Evolutionary conservation across 1,140 invertebrate genomes (phyloP), one percentile per base, ranked within the genome.

Genomic region (Hetaerina americana): DNA sequence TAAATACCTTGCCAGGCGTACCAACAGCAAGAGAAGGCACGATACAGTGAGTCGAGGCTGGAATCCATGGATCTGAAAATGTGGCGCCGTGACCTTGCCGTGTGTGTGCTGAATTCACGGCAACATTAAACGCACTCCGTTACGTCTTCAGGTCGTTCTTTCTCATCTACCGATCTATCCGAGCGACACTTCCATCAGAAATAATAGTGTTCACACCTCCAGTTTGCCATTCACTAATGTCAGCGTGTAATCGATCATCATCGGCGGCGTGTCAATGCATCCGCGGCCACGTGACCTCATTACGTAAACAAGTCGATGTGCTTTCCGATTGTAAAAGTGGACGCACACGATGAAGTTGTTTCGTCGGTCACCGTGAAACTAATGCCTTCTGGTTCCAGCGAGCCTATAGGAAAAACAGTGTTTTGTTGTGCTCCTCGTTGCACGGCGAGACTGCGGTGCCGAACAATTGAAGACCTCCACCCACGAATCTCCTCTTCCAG

Each of bases 1-100:
- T 57, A 57, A 57, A 57, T 69, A 69, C 68, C 68, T 69, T 69
- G 68, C 68, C 68, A 69, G 68, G 68, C 68, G 68, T 69, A 69
- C 68, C 68, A 69, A 28, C 68, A 26, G 26, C 24, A 26, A 10
- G 70, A 67, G 40, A 31, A 26, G 24, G 66, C 12, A 29, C 28
- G 27, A 49, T 29, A 28, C 15, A 70, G 66, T 57, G 66, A 27
- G 57, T 26, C 68, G 28, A 69, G 66, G 27, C 69, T 40, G 67
- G 68, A 66, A 22, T 70, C 70, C 71, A 77, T 69, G 40, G 40
- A 57, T 57, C 40, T 57, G 40, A 18, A 10, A 5, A 57, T 57
- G 31, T 57, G 40, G 22, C 22, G 40, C 40, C 22, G 31, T 40
- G 31, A 8, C 31, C 31, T 57, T 18, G 15, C 40, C 40, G n/a